phyloP scores from a whole-genome alignment of 2,888 invertebrate species.

The Carpatolechia fugitivella region DNA sequence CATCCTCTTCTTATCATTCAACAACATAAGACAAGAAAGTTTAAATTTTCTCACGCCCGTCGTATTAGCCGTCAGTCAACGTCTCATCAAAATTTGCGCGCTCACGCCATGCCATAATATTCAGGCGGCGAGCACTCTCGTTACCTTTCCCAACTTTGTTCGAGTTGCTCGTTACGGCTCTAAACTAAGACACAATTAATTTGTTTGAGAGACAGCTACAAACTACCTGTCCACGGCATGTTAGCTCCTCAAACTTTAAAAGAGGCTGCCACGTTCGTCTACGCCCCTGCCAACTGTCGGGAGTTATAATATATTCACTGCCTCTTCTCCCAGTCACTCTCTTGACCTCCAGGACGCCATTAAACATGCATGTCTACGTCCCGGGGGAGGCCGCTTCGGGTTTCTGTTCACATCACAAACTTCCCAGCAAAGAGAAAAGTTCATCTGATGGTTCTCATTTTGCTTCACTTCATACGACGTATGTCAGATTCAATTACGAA shows the following conservation, averaged over 20 bases:
- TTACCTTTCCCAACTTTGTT: slow-evolving; percentile 66
- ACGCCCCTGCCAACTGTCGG: slow-evolving; percentile 49
- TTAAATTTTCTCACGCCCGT: slow-evolving; percentile 34
- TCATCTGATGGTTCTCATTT: slow-evolving; percentile 61
- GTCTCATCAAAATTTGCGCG: slow-evolving; percentile 48
- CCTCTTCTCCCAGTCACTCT: slow-evolving; percentile 61
- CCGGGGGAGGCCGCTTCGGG: slow-evolving; percentile 56
- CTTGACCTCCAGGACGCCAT: slow-evolving; percentile 75
- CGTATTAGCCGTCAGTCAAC: slow-evolving; percentile 43
- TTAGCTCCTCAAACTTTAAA: slow-evolving; percentile 59
- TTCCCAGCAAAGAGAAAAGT: slow-evolving; percentile 71
- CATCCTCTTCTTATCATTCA: too few relatives aligned
- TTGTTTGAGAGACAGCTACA: slow-evolving; percentile 74
- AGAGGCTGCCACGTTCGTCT: slow-evolving; percentile 58
- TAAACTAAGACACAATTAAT: slow-evolving; percentile 74
- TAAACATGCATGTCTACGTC: slow-evolving; percentile 72
- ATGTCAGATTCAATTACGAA: slow-evolving; percentile 43
- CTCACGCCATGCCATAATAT: slow-evolving; percentile 50
- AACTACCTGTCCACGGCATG: slow-evolving; percentile 68
- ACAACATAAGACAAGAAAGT: slow-evolving; percentile 26
- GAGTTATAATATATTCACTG: slow-evolving; percentile 71
- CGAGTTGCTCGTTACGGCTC: slow-evolving; percentile 62
- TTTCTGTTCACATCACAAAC: slow-evolving; percentile 68
- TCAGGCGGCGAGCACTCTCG: slow-evolving; percentile 44
- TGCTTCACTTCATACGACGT: slow-evolving; percentile 51